Conservation (phyloP, 2,113 vertebrate genomes). For the Tragelaphus buxtoni region DNA sequence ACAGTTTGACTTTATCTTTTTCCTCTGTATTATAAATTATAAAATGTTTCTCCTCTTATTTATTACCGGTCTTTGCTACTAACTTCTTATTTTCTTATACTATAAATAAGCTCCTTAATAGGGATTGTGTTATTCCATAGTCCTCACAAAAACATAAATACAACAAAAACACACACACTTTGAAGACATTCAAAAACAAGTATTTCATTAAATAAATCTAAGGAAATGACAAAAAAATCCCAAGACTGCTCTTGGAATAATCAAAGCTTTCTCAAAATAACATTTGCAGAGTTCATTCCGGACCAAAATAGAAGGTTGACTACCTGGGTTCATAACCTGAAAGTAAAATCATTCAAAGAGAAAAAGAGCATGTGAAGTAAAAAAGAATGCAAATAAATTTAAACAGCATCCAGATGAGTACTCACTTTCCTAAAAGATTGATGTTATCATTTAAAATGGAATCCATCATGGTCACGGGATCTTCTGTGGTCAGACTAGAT, state of each 20-base stretch:
- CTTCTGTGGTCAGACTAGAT: constrained; percentile 86
- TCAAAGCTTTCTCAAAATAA: constrained; percentile 2
- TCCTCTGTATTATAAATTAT: background rate
- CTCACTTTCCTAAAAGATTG: constrained; percentile 96
- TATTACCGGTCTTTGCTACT: background rate
- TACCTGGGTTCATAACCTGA: background rate
- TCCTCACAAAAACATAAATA: constrained; percentile 19
- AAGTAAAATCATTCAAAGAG: background rate
- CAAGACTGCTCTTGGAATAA: background rate
- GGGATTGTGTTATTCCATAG: background rate
- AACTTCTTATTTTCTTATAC: background rate
- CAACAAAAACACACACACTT: background rate
- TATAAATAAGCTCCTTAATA: background rate
- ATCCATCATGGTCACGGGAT: constrained; percentile 96
- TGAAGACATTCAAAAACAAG: constrained; percentile 20
- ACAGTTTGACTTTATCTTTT: background rate
- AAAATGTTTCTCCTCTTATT: constrained; percentile 7
- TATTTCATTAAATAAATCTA: constrained; percentile 14
- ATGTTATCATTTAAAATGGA: constrained; percentile 97
- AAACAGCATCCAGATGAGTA: constrained; percentile 24
- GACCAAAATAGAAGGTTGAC: background rate
- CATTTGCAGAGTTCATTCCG: background rate
- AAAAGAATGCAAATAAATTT: background rate
- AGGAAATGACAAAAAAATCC: background rate
- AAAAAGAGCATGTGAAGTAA: background rate